Evolutionary conservation across 1,140 invertebrate species (phyloP).

Genomic region (Nasonia vitripennis): DNA sequence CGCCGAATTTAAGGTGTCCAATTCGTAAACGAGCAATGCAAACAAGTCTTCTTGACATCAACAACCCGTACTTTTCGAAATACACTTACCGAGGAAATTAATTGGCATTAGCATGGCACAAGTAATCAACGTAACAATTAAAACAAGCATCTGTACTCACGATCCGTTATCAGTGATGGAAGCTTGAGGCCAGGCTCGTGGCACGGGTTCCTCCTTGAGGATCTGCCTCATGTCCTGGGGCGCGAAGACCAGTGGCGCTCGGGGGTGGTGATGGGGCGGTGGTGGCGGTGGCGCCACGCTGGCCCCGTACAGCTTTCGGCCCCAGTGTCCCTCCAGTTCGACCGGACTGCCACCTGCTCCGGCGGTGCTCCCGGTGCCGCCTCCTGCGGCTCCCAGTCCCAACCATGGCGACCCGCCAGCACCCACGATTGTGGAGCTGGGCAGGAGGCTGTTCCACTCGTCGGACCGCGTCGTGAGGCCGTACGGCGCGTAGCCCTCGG

Average conservation of each 20-base stretch:
- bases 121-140: too few species aligned
- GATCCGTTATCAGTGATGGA: slow-evolving; percentile 70
- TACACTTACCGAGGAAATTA: too few species aligned
- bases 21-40: too few species aligned
- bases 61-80: too few species aligned
- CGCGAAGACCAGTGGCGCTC: slow-evolving; percentile 71
- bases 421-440: slow-evolving; percentile 75
- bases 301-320: slow-evolving; percentile 72
- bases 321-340: slow-evolving; percentile 73
- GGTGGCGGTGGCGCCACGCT: slow-evolving; percentile 72
- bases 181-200: slow-evolving; percentile 72
- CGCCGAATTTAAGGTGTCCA: too few species aligned
- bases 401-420: slow-evolving; percentile 75
- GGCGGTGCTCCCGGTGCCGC: slow-evolving; percentile 62
- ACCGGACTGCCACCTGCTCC: slow-evolving; percentile 71
- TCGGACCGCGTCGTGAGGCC: slow-evolving; percentile 75
- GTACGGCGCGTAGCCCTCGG: slow-evolving; percentile 54
- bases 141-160: slow-evolving; percentile 62
- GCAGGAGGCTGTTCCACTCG: slow-evolving; percentile 74
- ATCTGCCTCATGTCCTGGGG: slow-evolving; percentile 74
- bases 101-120: too few species aligned
- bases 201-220: slow-evolving; percentile 73
- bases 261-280: slow-evolving; percentile 71
- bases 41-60: too few species aligned
- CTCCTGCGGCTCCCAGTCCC: slow-evolving; percentile 69